Conservation (phyloP, 2,888 invertebrate species). For the Zeuzera pyrina region DNA sequence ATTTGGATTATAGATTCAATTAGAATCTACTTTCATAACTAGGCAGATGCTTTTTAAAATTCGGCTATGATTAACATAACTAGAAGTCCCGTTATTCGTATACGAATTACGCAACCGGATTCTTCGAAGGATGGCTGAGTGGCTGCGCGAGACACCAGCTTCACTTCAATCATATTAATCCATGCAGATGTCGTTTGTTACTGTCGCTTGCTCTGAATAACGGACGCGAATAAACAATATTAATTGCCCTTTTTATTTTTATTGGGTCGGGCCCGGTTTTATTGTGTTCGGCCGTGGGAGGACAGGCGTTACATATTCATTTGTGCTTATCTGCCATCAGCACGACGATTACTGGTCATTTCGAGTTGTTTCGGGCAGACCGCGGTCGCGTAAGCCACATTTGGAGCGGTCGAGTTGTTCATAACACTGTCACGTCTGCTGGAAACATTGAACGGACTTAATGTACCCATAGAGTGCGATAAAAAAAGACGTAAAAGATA, state of each 20-base stretch:
- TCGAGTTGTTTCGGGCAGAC: conserved; percentile 24
- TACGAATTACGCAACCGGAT: conserved; percentile 66
- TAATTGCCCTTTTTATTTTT: conserved; percentile 63
- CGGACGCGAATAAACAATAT: conserved; percentile 66
- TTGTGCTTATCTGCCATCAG: conserved; percentile 64
- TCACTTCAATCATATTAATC: conserved; percentile 32
- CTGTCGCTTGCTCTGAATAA: conserved; percentile 54
- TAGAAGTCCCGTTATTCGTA: conserved; percentile 68
- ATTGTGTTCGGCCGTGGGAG: conserved; percentile 57
- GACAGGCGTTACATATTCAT: conserved; percentile 64
- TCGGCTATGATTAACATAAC: conserved; percentile 69
- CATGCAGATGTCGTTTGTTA: conserved; percentile 51
- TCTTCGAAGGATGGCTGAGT: conserved; percentile 23
- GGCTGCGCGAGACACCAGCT: conserved; percentile 11
- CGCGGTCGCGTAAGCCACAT: conserved; percentile 44
- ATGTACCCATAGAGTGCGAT: conserved; percentile 15
- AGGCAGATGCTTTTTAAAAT: conserved; percentile 52
- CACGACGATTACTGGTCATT: conserved; percentile 52
- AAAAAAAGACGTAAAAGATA: conserved; percentile 30
- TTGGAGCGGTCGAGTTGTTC: conserved; percentile 27
- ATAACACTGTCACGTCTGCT: conserved; percentile 32
- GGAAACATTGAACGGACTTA: conserved; percentile 27
- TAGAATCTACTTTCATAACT: conserved; percentile 58
- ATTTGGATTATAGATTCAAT: conserved; percentile 37
- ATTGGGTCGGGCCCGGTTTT: conserved; percentile 54